A percentile compares a stretch with the other conserved stretches of the same genome.
phyloP scores from a whole-genome alignment of 2,113 vertebrate genomes.

The Oenanthe melanoleuca region DNA sequence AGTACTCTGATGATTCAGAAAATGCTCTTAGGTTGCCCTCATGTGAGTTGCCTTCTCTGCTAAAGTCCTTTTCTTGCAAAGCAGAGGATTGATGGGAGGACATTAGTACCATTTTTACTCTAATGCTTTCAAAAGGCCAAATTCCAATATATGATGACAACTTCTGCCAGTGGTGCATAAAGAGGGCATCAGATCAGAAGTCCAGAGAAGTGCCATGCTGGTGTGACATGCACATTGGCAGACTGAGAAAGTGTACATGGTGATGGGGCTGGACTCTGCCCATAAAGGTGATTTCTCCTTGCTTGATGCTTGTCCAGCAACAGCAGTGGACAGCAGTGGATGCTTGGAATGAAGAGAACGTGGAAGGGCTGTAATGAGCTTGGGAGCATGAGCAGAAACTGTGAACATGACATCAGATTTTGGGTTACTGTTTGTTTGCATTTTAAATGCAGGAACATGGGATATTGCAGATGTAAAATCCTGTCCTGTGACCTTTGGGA shows the following conservation, averaged over 20 bases:
- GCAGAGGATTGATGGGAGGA: not conserved
- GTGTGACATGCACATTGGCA: not conserved
- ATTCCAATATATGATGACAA: not conserved
- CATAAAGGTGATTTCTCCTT: not conserved
- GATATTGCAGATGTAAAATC: slow-evolving; percentile 55
- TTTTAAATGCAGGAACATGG: slow-evolving; percentile 66
- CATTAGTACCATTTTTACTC: not conserved
- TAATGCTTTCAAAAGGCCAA: not conserved
- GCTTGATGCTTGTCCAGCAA: not conserved
- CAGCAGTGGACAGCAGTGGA: not conserved
- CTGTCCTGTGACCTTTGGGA: slow-evolving; percentile 64
- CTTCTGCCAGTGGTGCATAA: not conserved
- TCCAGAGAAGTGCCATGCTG: not conserved
- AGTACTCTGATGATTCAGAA: not conserved
- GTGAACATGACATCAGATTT: not conserved
- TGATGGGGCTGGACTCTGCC: not conserved
- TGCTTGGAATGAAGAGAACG: not conserved
- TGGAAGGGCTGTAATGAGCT: not conserved
- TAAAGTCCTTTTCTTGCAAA: not conserved
- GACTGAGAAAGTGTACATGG: not conserved
- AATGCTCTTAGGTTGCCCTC: not conserved
- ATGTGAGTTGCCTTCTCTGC: not conserved
- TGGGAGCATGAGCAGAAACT: not conserved
- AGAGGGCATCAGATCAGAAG: not conserved
- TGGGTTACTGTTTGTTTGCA: not conserved